These are phyloP conservation scores for Montipora capitata DNA, from an alignment of 92 coral and sea anemone genomes.

Conservation along the genomic window DNA sequence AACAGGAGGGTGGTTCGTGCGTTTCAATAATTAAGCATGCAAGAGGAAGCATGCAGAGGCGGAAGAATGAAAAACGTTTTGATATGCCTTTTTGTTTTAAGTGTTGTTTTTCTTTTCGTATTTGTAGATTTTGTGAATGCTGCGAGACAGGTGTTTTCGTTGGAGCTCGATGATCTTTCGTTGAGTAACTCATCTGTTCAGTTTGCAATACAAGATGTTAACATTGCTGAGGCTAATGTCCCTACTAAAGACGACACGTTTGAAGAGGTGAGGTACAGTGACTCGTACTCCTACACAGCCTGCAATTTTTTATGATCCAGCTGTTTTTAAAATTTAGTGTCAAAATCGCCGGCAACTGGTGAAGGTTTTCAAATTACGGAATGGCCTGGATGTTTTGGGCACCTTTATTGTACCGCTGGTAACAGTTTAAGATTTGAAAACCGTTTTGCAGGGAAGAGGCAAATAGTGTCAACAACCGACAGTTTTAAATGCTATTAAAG, in stretches of 20 bases:
- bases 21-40: too few species aligned
- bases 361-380: too few species aligned
- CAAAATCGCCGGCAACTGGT: too few species aligned
- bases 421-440: too few species aligned
- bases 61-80: background rate
- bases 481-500: too few species aligned
- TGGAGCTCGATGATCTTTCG: slow-evolving; percentile 81
- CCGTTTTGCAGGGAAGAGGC: background rate
- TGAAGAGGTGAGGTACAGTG: slow-evolving; percentile 4
- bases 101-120: too few species aligned
- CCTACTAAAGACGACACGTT: slow-evolving; percentile 10
- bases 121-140: slow-evolving; percentile 87
- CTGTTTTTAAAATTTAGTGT: too few species aligned
- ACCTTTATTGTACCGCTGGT: too few species aligned
- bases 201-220: slow-evolving; percentile 93
- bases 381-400: too few species aligned
- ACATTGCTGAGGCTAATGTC: slow-evolving; percentile 17
- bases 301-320: too few species aligned
- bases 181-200: slow-evolving; percentile 85
- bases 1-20: too few species aligned
- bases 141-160: slow-evolving; percentile 87
- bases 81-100: background rate
- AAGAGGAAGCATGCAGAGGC: background rate
- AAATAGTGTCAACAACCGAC: background rate
- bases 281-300: background rate